Conservation (phyloP, 2,113 vertebrate genomes). For the Egretta garzetta region DNA sequence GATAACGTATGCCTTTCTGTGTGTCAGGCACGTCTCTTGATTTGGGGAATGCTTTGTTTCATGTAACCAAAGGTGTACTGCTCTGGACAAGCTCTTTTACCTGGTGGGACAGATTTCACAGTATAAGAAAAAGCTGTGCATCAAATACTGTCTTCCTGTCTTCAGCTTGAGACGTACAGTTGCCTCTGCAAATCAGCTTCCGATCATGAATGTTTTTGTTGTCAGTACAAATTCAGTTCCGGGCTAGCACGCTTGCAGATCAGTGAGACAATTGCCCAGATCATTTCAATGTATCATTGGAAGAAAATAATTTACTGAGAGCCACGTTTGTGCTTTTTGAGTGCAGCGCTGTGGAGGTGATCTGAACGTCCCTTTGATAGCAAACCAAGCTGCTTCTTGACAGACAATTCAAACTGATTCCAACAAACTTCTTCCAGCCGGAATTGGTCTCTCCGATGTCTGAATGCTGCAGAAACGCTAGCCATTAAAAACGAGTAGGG, state of each 20-base stretch:
- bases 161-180: background rate
- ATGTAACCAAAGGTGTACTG: background rate
- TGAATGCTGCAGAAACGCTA: background rate
- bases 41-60: background rate
- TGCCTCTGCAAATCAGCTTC: background rate
- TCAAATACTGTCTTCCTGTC: fast-evolving
- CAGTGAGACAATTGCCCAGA: background rate
- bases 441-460: background rate
- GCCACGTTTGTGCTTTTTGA: background rate
- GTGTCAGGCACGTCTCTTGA: background rate
- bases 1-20: background rate
- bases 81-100: background rate
- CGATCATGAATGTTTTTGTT: background rate
- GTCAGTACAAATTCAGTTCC: background rate
- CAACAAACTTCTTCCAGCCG: background rate
- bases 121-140: background rate
- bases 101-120: background rate
- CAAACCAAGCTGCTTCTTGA: background rate
- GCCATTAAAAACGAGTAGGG: background rate
- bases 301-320: background rate
- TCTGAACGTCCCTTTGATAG: background rate
- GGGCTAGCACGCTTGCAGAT: background rate
- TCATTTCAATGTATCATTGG: background rate
- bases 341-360: background rate
- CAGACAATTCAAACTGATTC: background rate